phyloP scores from a whole-genome alignment of 2,797 vertebrate species.

The Peromyscus aztecus region DNA sequence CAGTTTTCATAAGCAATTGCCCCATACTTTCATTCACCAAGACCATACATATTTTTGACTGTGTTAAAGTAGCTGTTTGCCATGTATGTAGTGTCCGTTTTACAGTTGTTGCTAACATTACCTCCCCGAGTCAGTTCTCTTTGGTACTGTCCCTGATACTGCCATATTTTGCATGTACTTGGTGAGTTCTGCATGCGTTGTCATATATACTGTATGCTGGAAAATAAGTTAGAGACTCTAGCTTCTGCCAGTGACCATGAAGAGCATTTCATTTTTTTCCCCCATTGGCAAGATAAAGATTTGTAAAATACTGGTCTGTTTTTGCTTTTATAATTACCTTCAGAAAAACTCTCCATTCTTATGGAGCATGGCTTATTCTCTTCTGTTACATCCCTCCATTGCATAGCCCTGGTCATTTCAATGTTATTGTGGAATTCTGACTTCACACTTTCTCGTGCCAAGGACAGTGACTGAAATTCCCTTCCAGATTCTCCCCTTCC shows the following conservation, averaged over 20 bases:
- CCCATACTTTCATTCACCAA: not conserved
- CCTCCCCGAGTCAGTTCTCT: not conserved
- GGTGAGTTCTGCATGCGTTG: not conserved
- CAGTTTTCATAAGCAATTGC: not conserved
- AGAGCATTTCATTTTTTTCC: not conserved
- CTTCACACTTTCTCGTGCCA: not conserved
- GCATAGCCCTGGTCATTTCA: not conserved
- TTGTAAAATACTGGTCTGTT: not conserved
- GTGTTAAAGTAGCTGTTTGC: not conserved
- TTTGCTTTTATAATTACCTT: not conserved
- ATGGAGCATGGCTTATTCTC: not conserved
- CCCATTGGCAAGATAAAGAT: not conserved
- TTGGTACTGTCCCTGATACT: not conserved
- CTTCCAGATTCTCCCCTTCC: not conserved
- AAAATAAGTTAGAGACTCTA: not conserved
- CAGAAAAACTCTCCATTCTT: not conserved
- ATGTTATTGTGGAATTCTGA: not conserved
- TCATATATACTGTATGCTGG: not conserved
- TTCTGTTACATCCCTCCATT: not conserved
- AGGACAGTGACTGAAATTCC: not conserved
- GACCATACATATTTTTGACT: not conserved
- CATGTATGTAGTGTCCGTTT: not conserved
- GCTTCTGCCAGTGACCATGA: not conserved
- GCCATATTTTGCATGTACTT: not conserved
- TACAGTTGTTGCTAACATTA: constrained; percentile 16